phyloP scores from a whole-genome alignment of 2,113 vertebrate species.

The Clarias magur region DNA sequence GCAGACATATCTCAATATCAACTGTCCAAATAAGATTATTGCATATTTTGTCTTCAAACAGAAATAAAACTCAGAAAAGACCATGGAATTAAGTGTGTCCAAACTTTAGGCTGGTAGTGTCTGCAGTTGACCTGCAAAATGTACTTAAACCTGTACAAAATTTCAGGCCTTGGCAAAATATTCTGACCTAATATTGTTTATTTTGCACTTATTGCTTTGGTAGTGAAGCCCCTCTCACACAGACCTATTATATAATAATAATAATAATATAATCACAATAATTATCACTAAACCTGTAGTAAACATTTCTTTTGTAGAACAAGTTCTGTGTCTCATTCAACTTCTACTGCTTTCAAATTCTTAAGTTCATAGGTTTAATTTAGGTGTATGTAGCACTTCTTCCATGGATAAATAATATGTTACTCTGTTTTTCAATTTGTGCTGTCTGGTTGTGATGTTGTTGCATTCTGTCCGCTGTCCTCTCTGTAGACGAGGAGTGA shows the following conservation, averaged over 20 bases:
- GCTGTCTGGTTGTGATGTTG: slow-evolving; percentile 35
- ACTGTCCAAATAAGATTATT: no score
- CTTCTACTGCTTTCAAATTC: neutral
- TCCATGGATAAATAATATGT: neutral
- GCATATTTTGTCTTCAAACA: no score
- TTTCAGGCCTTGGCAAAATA: neutral
- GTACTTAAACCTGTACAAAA: neutral
- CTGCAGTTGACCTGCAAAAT: neutral
- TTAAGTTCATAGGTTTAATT: neutral
- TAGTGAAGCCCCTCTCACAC: neutral
- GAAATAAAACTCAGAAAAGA: no score
- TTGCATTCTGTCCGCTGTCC: slow-evolving; percentile 31
- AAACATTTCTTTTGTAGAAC: neutral
- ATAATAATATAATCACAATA: neutral
- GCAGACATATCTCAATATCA: no score
- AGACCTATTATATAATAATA: neutral
- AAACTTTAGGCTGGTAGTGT: no score
- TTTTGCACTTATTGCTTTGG: neutral
- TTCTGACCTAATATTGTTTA: neutral
- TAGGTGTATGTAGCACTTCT: neutral
- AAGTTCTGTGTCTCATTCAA: neutral
- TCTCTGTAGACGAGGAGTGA: slow-evolving; percentile 90
- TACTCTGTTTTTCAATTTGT: neutral
- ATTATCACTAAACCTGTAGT: neutral
- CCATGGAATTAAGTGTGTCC: no score